A percentile compares a stretch with the other conserved stretches of the same genome.
These are phyloP conservation scores for Phoebastria nigripes DNA, from an alignment of 2,797 vertebrate genomes.

Conservation along the genomic window DNA sequence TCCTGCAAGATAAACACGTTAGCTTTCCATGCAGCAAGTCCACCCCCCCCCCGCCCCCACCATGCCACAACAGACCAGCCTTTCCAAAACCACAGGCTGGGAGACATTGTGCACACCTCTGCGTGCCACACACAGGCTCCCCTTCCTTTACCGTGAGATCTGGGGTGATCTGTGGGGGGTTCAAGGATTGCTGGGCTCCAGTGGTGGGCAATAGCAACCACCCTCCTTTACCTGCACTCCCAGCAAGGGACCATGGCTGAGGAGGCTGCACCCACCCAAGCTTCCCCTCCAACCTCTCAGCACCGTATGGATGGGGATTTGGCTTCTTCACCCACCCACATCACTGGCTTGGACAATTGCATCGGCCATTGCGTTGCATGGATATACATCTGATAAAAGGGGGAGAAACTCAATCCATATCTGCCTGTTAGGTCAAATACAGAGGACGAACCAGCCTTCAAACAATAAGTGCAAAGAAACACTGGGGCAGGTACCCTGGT, in stretches of 20 bases:
- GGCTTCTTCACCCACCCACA: neutral
- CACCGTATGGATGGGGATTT: accelerated
- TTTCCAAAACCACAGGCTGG: neutral
- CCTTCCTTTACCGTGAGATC: neutral
- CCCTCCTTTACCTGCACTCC: neutral
- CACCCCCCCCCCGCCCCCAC: no score
- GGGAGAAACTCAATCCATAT: neutral
- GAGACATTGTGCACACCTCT: no score
- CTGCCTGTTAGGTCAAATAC: no score
- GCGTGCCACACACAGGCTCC: neutral
- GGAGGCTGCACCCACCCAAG: neutral
- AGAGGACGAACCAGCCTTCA: neutral
- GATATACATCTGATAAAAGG: neutral
- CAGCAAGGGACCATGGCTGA: neutral
- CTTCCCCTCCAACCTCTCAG: neutral
- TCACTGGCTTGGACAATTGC: neutral
- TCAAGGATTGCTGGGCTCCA: neutral
- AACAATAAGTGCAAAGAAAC: accelerated
- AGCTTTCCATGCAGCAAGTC: neutral
- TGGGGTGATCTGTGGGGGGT: neutral
- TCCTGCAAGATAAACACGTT: neutral
- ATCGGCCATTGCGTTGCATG: accelerated
- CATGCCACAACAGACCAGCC: neutral
- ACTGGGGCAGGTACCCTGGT: accelerated
- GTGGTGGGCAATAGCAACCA: accelerated